These are phyloP conservation scores for Cataglyphis hispanica DNA, from an alignment of 1,140 invertebrate species.

Conservation along the genomic window DNA sequence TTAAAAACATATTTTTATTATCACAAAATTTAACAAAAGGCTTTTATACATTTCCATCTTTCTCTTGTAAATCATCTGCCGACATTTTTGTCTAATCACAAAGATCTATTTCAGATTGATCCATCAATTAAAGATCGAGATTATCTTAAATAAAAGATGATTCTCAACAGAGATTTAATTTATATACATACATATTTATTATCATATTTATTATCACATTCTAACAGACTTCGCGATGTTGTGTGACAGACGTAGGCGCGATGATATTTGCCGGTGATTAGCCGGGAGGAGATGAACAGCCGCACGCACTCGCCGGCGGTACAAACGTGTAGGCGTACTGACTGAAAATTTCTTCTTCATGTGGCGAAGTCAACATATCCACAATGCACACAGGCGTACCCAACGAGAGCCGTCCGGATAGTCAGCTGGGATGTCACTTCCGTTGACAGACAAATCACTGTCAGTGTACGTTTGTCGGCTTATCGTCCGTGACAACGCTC, in stretches of 20 bases:
- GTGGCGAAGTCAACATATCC: constrained; percentile 56
- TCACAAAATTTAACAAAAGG: no score
- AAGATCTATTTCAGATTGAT: background rate
- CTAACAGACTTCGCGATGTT: background rate
- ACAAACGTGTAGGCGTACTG: constrained; percentile 36
- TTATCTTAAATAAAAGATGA: no score
- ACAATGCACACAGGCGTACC: constrained; percentile 51
- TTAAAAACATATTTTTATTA: no score
- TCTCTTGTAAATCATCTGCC: no score
- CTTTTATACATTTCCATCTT: no score
- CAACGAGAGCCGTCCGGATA: constrained; percentile 66
- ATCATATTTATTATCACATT: constrained; percentile 12
- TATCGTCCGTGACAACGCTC: constrained; percentile 56
- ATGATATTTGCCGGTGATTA: constrained; percentile 54
- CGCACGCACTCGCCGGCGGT: constrained; percentile 2
- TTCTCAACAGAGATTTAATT: background rate
- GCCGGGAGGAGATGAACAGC: background rate
- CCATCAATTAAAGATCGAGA: no score
- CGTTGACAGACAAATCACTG: constrained; percentile 77
- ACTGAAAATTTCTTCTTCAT: constrained; percentile 62
- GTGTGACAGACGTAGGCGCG: constrained; percentile 12
- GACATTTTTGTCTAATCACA: background rate
- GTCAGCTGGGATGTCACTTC: constrained; percentile 72
- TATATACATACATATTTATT: background rate
- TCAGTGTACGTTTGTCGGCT: constrained; percentile 56